Conservation (phyloP, 2,888 invertebrate species). For the Tethea ocularis region DNA sequence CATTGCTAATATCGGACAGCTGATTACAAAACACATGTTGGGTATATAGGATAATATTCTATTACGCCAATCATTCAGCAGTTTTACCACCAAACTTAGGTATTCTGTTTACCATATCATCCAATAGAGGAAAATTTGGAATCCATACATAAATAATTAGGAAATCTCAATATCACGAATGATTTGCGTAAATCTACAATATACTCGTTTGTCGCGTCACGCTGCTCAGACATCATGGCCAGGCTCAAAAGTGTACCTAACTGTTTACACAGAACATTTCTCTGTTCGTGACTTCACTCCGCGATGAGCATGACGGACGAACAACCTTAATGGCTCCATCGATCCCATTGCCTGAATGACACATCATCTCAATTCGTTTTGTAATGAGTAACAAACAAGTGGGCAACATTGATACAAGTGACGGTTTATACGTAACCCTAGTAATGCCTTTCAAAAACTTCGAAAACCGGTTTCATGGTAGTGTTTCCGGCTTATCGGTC, state of each 20-base stretch:
- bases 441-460: constrained; percentile 67
- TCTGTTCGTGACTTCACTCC: constrained; percentile 57
- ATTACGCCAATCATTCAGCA: neutral
- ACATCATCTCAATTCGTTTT: constrained; percentile 9
- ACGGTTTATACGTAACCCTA: constrained; percentile 39
- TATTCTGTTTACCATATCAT: neutral
- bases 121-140: neutral
- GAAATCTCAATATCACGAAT: neutral
- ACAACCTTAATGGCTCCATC: constrained; percentile 52
- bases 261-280: constrained; percentile 61
- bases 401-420: constrained; percentile 28
- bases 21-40: neutral
- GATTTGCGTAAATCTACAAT: constrained; percentile 41
- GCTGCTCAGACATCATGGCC: constrained; percentile 51
- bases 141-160: neutral
- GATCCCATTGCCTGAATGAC: constrained; percentile 24
- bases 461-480: constrained; percentile 56
- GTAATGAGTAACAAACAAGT: constrained; percentile 21
- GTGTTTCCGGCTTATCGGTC: constrained; percentile 57
- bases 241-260: constrained; percentile 70
- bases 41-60: neutral
- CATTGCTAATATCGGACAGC: neutral
- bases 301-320: constrained; percentile 42
- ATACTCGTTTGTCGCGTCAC: constrained; percentile 46
- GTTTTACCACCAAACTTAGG: neutral